Evolutionary conservation across 1,140 invertebrate genomes (phyloP).

Genomic region (Leptopilina boulardi): DNA sequence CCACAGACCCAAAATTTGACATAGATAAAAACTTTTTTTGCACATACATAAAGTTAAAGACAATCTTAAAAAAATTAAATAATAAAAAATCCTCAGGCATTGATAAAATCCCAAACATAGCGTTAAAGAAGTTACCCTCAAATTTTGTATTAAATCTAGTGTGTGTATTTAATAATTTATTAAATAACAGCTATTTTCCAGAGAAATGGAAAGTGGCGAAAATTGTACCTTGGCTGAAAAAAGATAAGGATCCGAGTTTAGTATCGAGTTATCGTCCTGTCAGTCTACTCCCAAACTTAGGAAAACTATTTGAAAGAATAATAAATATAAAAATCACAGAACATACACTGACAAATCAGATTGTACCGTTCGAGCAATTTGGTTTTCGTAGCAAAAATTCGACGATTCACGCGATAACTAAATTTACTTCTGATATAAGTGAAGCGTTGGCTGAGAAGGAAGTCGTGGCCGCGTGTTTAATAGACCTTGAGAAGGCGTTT

Average conservation of each 20-base stretch:
- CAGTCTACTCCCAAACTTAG: background rate
- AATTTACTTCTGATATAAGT: background rate
- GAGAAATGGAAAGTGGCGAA: conserved; percentile 10
- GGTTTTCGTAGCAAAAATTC: background rate
- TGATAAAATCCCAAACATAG: conserved; percentile 32
- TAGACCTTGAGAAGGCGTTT: background rate
- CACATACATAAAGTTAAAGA: background rate
- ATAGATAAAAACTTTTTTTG: no score
- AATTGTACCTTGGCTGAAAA: conserved; percentile 16
- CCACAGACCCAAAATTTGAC: no score
- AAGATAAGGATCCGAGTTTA: background rate
- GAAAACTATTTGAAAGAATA: conserved; percentile 33
- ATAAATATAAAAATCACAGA: conserved; percentile 7
- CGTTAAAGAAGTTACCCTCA: background rate
- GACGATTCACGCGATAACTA: background rate
- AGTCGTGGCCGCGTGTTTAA: background rate
- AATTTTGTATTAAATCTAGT: background rate
- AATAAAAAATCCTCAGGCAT: conserved; percentile 19
- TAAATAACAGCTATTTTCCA: conserved; percentile 25
- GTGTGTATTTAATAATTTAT: background rate
- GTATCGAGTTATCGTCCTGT: conserved; percentile 28
- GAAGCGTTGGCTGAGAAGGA: background rate
- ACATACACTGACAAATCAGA: background rate
- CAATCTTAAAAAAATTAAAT: background rate
- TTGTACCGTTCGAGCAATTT: conserved; percentile 33